A percentile compares a stretch with the other conserved stretches of the same genome.
Conservation (phyloP, 1,140 invertebrate genomes). For the Formica selysi region DNA sequence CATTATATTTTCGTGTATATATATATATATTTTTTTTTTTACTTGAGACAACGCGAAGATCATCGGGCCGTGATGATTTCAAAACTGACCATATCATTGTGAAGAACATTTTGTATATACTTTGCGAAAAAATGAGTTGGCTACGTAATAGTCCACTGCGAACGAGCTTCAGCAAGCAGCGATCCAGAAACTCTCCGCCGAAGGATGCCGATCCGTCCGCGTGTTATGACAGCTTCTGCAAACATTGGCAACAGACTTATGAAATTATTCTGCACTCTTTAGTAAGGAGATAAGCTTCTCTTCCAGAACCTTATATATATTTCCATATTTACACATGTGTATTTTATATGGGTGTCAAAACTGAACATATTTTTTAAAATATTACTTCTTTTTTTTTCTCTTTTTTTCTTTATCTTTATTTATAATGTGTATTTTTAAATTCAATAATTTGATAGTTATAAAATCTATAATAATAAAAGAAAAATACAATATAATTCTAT, state of each 20-base stretch:
- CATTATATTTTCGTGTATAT: neutral
- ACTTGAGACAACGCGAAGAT: neutral
- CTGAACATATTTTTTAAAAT: neutral
- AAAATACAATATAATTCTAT: no score
- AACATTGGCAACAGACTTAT: constrained; percentile 97
- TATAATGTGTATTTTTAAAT: no score
- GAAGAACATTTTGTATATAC: neutral
- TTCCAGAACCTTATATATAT: neutral
- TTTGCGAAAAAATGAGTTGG: constrained; percentile 88
- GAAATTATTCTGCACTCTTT: constrained; percentile 92
- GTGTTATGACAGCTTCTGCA: constrained; percentile 96
- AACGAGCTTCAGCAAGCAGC: constrained; percentile 86
- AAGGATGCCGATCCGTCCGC: constrained; percentile 91
- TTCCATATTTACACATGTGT: neutral
- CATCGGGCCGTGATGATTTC: neutral
- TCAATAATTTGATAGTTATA: no score
- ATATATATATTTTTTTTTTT: neutral
- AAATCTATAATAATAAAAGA: no score
- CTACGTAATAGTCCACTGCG: constrained; percentile 88
- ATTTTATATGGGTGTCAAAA: neutral
- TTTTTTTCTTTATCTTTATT: no score
- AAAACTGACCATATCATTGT: neutral
- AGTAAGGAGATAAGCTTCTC: constrained; percentile 81
- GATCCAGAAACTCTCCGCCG: constrained; percentile 84
- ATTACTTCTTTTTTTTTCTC: no score